phyloP scores from a whole-genome alignment of 2,113 vertebrate species.

The Tragulus kanchil region DNA sequence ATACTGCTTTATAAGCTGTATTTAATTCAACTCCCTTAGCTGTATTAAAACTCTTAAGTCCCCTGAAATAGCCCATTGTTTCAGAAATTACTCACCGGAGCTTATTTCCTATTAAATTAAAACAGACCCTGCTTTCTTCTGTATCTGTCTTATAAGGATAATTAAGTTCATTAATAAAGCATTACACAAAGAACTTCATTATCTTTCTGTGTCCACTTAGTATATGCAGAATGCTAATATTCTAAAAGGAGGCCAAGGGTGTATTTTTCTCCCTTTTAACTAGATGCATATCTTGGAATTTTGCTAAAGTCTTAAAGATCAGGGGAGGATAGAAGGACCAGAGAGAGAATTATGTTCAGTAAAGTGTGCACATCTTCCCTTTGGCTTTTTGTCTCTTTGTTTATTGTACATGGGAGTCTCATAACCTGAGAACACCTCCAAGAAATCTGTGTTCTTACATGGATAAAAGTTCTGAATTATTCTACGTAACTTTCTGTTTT shows the following conservation, averaged over 20 bases:
- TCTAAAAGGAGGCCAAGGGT: background rate
- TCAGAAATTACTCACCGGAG: constrained; percentile 38
- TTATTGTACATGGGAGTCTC: background rate
- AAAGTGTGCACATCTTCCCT: background rate
- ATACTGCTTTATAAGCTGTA: constrained; percentile 1
- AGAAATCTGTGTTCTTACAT: background rate
- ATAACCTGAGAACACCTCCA: background rate
- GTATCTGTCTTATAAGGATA: constrained; percentile 63
- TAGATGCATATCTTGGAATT: constrained; percentile 49
- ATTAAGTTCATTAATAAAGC: constrained; percentile 77
- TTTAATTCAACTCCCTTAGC: constrained; percentile 58
- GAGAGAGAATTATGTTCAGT: background rate
- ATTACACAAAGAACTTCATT: constrained; percentile 59
- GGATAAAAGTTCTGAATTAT: background rate
- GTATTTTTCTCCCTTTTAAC: constrained; percentile 3
- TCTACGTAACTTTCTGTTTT: background rate
- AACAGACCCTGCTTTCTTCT: constrained; percentile 58
- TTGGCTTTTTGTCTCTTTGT: background rate
- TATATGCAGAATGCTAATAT: constrained; percentile 54
- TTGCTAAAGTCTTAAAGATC: constrained; percentile 12
- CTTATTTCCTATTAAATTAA: constrained; percentile 66
- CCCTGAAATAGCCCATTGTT: constrained; percentile 69
- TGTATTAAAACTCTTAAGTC: constrained; percentile 64
- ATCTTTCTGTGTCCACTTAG: constrained; percentile 50
- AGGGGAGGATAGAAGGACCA: background rate